Base-by-base conservation (phyloP, 2,888 invertebrate genomes). In the Hirudinaria manillensis region DNA sequence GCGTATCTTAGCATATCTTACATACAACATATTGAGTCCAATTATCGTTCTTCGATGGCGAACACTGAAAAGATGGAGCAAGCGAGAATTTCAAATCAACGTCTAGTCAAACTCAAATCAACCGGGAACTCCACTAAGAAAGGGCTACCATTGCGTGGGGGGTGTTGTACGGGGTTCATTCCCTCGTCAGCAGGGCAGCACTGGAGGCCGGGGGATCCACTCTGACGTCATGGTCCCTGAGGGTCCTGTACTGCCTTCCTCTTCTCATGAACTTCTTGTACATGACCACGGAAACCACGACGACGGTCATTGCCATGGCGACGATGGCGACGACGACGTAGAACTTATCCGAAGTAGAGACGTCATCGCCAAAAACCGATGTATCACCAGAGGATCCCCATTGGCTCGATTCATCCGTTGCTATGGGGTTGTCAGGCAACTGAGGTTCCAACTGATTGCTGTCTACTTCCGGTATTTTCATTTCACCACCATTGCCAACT, bases 201-300 rank as follows among this genome's bases (percentile, higher is more conserved):
- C 65, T 45, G 38, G 74, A 61, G 27, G 74, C 65, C 24, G 74
- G 65, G 7, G 74, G 74, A 21, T 74, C 74, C 24, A 74, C 36
- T 34, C 66, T 36, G 38, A 74, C 66, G 66, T 74, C 74, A 45
- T 67, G 66, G 24, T 74, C 74, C 13, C 74, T 61, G 16, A 74
- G 51, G 19, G 34, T 61, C 27, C 51, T 65, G 51, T 74, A 74
- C 38, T 38, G 36, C 45, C 45, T 61, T 24, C 29, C 29, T 24
- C 66, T 66, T 7, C 65, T 27, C 6, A 45, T 65, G 66, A 66
- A 29, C 66, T 51, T 74, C 38, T 56, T 56, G 65, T 34, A 74
- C 65, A 66, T 29, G n/a, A 51, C 65, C 2, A 74, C 13, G n/a
- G 56, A 56, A 16, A 66, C 66, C 19, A 66, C 36, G 74, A 74